Base-by-base conservation (phyloP, 2,888 invertebrate genomes). In the Sphecodes monilicornis region DNA sequence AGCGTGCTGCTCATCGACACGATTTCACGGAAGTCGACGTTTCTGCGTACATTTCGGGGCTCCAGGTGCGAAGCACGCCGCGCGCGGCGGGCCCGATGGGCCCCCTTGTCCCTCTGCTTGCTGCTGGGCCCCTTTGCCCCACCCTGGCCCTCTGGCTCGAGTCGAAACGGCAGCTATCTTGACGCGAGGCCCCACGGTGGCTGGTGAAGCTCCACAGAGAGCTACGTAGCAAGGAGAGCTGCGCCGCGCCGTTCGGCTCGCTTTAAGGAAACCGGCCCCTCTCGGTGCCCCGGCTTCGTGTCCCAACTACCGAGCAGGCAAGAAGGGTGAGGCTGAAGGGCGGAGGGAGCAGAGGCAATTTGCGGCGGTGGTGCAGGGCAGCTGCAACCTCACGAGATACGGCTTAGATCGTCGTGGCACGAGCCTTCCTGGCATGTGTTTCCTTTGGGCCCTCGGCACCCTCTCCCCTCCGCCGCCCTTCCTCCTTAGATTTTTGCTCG, bases 371-470 rank as follows among this genome's bases (percentile, higher is more conserved):
- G 88, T 89, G 90, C 90, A 86, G 85, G 88, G 90, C 92, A 92
- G 92, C 92, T 92, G 92, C 92, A 92, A 88, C 90, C 87, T 91
- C 83, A 90, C 91, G 88, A 91, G 92, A 92, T 91, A 91, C 91
- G 91, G 90, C 90, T 91, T 92, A 91, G 92, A 92, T 92, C 92
- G 92, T 91, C 89, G 93, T 93, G 94, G 94, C 94, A 93, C 94
- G 93, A 93, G 93, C 93, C 93, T 90, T 88, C 89, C 88, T 90
- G 91, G 92, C 93, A 93, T 93, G 92, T 93, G 93, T 92, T 93
- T 92, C 90, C 90, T 92, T 91, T 73, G 75, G 79, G 84, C 79
- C 85, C 83, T 80, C 78, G 78, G 76, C 81, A 80, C 87, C 82
- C 87, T 83, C 84, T 18, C 22, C 32, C 66, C 82, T 87, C 83